Conservation (phyloP, 2,113 vertebrate species). For the Hypocryptadius cinnamomeus region DNA sequence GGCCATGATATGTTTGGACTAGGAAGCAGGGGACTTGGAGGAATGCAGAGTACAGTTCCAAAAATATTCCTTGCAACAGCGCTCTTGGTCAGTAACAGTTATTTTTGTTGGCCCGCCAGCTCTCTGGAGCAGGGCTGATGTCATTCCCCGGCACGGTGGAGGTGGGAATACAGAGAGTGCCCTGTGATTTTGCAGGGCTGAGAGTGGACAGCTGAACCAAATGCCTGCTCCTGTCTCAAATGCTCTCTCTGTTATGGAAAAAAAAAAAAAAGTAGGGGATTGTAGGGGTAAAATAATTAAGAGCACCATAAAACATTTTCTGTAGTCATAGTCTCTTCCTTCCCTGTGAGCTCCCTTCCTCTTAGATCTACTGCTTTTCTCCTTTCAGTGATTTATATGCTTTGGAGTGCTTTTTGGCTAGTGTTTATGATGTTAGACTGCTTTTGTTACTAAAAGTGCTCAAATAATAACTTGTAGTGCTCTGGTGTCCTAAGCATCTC, state of each 20-base stretch:
- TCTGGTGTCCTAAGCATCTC: not conserved
- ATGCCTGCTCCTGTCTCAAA: conserved; percentile 37
- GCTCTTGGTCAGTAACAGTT: conserved; percentile 66
- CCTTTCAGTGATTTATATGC: not conserved
- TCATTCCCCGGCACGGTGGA: conserved; percentile 53
- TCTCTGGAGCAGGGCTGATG: conserved; percentile 65
- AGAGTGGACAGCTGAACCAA: conserved; percentile 31
- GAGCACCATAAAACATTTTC: not conserved
- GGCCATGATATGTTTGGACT: conserved; percentile 70
- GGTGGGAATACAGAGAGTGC: conserved; percentile 61
- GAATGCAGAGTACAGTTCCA: conserved; percentile 65
- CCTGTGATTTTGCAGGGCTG: conserved; percentile 51
- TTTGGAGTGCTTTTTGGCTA: not conserved
- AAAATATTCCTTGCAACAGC: conserved; percentile 68
- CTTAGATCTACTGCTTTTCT: not conserved
- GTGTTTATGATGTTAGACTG: not conserved
- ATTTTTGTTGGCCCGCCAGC: conserved; percentile 68
- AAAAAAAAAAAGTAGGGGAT: not conserved
- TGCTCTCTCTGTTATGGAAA: not conserved
- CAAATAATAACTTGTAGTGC: not conserved
- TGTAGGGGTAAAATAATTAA: not conserved
- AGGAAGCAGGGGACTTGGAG: conserved; percentile 65
- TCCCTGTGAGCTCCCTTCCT: not conserved
- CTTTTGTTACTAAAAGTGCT: not conserved
- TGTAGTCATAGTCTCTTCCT: not conserved